Base-by-base conservation (phyloP, 2,888 invertebrate genomes). In the Notodonta ziczac region DNA sequence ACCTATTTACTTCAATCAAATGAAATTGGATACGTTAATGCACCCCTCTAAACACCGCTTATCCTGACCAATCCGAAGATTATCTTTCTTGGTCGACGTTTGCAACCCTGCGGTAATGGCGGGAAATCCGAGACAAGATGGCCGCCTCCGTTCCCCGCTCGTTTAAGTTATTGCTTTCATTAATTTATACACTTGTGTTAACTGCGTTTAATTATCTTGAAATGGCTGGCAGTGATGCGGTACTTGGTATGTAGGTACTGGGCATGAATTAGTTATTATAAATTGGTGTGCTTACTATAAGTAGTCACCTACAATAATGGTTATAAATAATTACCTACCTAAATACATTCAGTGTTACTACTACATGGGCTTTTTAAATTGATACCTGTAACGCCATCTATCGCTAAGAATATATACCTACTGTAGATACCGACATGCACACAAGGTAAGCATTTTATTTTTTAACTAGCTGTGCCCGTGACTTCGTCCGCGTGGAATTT, bases 41-140 rank as follows among this genome's bases (percentile, higher is more conserved):
- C 9, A 14, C 82, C 81, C 78, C 73, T 69, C 75, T 69, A 67
- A 68, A 67, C 74, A 60, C 62, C 71, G 74, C 65, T 68, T 71
- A 60, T 78, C 78, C 76, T 76, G 79, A 84, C 88, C 88, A 89
- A 89, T 89, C 81, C 81, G 74, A 69, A 80, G 88, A 89, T 89
- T 88, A 88, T 86, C 87, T 88, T 86, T 81, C 87, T 87, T 82
- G 77, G 67, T 73, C 68, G 69, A 73, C 73, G 62, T 68, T 68
- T 70, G 71, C 72, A 74, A 72, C 82, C 78, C 81, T 63, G 74
- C 66, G 58, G 69, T 76, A 75, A 80, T 76, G 76, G 83, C 82
- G 83, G 83, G 85, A 85, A 87, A 85, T 79, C 76, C 69, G 78
- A 84, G 74, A 81, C 89, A 89, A 89, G 80, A 89, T 89, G 89